phyloP scores from a whole-genome alignment of 2,888 invertebrate species.

The Epinotia nisella region DNA sequence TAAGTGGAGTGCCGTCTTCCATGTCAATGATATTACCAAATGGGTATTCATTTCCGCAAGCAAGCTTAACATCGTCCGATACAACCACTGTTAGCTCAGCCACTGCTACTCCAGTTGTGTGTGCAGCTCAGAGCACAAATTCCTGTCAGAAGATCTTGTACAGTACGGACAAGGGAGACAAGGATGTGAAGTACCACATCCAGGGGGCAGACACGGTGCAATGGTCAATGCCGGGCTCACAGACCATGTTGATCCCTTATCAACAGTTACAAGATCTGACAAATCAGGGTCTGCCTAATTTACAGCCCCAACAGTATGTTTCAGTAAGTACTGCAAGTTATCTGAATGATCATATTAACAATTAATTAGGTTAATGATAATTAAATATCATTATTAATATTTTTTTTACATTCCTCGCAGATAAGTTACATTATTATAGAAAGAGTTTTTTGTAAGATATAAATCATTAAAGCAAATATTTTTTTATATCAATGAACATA shows the following conservation, averaged over 20 bases:
- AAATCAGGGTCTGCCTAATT: constrained; percentile 69
- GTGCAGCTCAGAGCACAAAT: constrained; percentile 77
- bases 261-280: constrained; percentile 78
- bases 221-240: constrained; percentile 78
- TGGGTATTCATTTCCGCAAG: constrained; percentile 74
- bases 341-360: not conserved
- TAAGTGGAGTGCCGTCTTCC: constrained; percentile 78
- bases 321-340: constrained; percentile 66
- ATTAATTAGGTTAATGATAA: not conserved
- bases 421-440: no score
- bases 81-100: constrained; percentile 79
- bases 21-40: constrained; percentile 81
- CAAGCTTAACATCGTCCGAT: constrained; percentile 70
- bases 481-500: no score
- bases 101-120: constrained; percentile 75
- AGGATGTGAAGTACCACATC: constrained; percentile 78
- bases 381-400: not conserved
- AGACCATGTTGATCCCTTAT: constrained; percentile 80
- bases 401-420: not conserved
- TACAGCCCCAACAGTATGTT: constrained; percentile 78
- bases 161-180: constrained; percentile 78
- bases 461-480: no score
- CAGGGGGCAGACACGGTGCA: constrained; percentile 77
- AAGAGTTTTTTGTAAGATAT: no score
- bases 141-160: constrained; percentile 77